Evolutionary conservation across 2,888 invertebrate genomes (phyloP), one percentile per base, ranked within the genome.

Genomic region (Tenthredo amoena): DNA sequence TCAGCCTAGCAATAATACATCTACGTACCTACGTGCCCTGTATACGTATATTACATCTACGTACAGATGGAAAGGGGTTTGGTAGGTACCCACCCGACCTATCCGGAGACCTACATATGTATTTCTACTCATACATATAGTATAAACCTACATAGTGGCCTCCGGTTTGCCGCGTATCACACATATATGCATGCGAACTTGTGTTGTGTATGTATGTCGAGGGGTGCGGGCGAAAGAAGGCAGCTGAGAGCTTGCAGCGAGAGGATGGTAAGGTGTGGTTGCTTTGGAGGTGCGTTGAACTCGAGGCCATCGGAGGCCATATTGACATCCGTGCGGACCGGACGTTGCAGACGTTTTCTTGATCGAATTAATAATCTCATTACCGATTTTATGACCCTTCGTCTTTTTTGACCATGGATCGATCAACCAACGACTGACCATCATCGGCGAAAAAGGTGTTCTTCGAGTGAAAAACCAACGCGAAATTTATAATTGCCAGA

Each of bases 261-360:
- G 89, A 90, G 91, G 91, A 91, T 91, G 90, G 90, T 89, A 91
- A 91, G 92, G 92, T 93, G 93, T 91, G 92, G 93, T 93, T 92
- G 92, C 92, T 91, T 93, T 92, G 91, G 92, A 91, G 92, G 93
- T 93, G 91, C 93, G 92, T 93, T 93, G 93, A 93, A 93, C 93
- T 89, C 91, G 85, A 86, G n/a, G 31, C 89, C 88, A 86, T 90
- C 89, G 90, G 92, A 92, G 93, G 92, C 34, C 92, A 91, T 91
- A 90, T 91, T 93, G 92, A 92, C 92, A 91, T 92, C 90, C 88
- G 87, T 90, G 89, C 90, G 91, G 34, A 43, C 31, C 7, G 7
- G 55, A 77, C 2, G 77, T 21, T 81, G 21, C n/a, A 31, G 55
- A 26, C 50, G 9, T 77, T 77, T 21, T 55, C 34, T n/a, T 1